Evolutionary conservation across 2,113 vertebrate genomes (phyloP), one percentile per base, ranked within the genome.

Genomic region (Gnathonemus echidnorhynchus): DNA sequence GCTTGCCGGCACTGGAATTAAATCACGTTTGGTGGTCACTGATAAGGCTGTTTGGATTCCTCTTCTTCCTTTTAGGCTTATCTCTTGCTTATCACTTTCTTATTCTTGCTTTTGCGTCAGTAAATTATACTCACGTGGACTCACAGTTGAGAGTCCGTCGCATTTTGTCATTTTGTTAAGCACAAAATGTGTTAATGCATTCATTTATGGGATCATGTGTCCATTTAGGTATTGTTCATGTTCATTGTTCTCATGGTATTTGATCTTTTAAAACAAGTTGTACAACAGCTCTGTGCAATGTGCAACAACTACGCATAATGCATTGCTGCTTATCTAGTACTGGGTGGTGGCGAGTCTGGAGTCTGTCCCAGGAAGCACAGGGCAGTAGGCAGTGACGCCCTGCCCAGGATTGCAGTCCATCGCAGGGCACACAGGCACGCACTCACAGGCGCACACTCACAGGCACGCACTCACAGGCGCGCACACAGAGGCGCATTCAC

Each of bases 1-100:
- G 83, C 13, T 48, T 85, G 83, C 83, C 3, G 0, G 42, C 83
- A 85, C 42, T 85, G 19, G 6, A 87, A 31, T 52, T 9, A 45
- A 66, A 45, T 46, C 49, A 87, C 11, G 11, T 48, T 88, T 88
- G 31, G 87, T 88, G 56, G 53, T 58, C 49, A 31, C 52, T 21
- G 17, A 46, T 66, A 88, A 88, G 42, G 39, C 35, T 27, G 13
- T 66, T 88, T 31, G 9, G 31, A 66, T 48, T 62, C 53, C 39
- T 66, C 45, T 39, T 27, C 52, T 11, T 85, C 42, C 62, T n/a
- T 89, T 89, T 31, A 49, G 48, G 62, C 88, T 74, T 89, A 89
- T 89, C 88, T 50, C 42, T 27, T 49, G 58, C 58, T 89, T 89
- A 89, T 89, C 88, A 31, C 45, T 17, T 17, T 74, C 10, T 70